These are phyloP conservation scores for Toxostoma redivivum DNA, from an alignment of 2,113 vertebrate species.

Conservation along the genomic window DNA sequence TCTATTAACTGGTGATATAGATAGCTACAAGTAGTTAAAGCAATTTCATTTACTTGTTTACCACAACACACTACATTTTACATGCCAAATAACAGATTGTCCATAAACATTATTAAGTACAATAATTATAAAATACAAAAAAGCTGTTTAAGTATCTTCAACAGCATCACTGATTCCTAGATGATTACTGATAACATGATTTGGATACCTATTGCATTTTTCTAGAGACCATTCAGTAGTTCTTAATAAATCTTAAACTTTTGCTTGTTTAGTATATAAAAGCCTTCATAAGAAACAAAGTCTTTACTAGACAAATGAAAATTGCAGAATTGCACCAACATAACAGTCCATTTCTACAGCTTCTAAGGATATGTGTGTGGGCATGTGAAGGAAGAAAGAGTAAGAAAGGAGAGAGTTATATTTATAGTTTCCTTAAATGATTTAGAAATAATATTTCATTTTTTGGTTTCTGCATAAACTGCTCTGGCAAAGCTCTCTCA, in stretches of 20 bases:
- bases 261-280: not conserved
- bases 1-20: not conserved
- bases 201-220: not conserved
- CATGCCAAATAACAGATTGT: not conserved
- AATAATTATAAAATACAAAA: not conserved
- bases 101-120: not conserved
- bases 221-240: not conserved
- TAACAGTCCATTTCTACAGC: not conserved
- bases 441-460: not conserved
- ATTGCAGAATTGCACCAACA: not conserved
- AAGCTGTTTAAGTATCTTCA: not conserved
- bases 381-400: not conserved
- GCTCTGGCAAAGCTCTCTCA: not conserved
- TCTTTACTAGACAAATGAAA: not conserved
- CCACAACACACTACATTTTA: not conserved
- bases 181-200: not conserved
- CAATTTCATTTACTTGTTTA: not conserved
- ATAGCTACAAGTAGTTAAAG: not conserved
- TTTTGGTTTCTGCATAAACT: not conserved
- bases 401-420: not conserved
- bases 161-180: not conserved
- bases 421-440: not conserved
- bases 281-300: not conserved
- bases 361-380: not conserved
- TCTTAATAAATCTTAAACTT: not conserved